These are phyloP conservation scores for Dicerorhinus sumatrensis DNA, from an alignment of 2,113 vertebrate genomes.

Conservation along the genomic window DNA sequence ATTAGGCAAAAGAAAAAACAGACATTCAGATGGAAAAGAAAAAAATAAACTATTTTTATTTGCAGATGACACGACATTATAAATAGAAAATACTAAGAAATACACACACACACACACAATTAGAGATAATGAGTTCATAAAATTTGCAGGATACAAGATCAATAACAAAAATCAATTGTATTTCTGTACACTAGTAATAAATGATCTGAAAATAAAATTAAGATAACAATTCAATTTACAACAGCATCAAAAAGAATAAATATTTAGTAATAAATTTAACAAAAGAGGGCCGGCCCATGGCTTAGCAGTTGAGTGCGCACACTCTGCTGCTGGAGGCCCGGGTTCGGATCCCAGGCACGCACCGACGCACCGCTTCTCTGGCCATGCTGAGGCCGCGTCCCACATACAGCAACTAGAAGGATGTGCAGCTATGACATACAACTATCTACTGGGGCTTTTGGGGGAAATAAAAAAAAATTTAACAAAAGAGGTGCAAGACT, in stretches of 20 bases:
- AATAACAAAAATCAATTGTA: background rate
- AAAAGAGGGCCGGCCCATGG: background rate
- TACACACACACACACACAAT: background rate
- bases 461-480: background rate
- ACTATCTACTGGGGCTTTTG: too few relatives aligned
- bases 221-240: background rate
- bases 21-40: background rate
- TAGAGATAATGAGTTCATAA: background rate
- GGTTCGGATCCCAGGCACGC: too few relatives aligned
- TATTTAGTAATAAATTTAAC: background rate
- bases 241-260: background rate
- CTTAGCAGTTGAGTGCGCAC: too few relatives aligned
- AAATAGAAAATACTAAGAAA: background rate
- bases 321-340: too few relatives aligned
- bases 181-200: background rate
- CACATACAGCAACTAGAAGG: too few relatives aligned
- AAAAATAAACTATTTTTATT: background rate
- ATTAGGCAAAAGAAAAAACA: background rate
- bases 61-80: background rate
- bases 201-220: background rate
- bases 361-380: too few relatives aligned
- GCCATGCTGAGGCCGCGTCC: too few relatives aligned
- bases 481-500: background rate
- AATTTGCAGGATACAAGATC: background rate
- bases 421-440: too few relatives aligned